Base-by-base conservation (phyloP, 2,888 invertebrate genomes). In the Phyllotreta cruciferae region DNA sequence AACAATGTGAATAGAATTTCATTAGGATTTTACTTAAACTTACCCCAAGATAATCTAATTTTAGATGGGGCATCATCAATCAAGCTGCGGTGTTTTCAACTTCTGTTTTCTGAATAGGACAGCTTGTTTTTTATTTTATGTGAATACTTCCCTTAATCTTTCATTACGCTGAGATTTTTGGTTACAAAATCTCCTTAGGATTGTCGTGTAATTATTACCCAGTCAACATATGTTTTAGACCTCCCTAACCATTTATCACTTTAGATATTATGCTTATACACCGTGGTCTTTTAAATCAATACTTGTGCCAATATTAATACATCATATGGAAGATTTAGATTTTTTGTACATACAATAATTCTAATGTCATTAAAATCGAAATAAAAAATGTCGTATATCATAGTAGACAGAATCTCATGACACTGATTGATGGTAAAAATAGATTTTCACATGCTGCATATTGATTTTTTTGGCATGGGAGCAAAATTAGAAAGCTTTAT, bases 1-100 rank as follows among this genome's bases (percentile, higher is more conserved):
- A 52, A 52, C 52, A 52, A 52, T 37, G 52, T 11, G 35, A 49
- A 49, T 35, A 49, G 52, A 52, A 52, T 37, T 52, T 52, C 52
- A 52, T 52, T 52, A 37, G 37, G 52, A 38, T 37, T 52, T 52
- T 52, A 14, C 52, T 52, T 52, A 52, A 37, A 52, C 11, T 37
- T 13, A 11, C 52, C 52, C 52, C 14, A 10, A 52, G 52, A 52
- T 37, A 52, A 52, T 52, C 52, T 52, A 52, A 52, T 52, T 52
- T 52, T 52, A 52, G 52, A 52, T 8, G 38, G 9, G 13, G 13
- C 11, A 52, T 52, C 37, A 52, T 52, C 38, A 52, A 52, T 52
- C 52, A 52, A 37, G 11, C 38, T 37, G 38, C 13, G 52, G 52
- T 52, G 52, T 52, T 52, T 52, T 52, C 37, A 52, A 52, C 36